A percentile compares a stretch with the other conserved stretches of the same genome.
phyloP scores from a whole-genome alignment of 2,888 invertebrate species.

The Noctua fimbriata region DNA sequence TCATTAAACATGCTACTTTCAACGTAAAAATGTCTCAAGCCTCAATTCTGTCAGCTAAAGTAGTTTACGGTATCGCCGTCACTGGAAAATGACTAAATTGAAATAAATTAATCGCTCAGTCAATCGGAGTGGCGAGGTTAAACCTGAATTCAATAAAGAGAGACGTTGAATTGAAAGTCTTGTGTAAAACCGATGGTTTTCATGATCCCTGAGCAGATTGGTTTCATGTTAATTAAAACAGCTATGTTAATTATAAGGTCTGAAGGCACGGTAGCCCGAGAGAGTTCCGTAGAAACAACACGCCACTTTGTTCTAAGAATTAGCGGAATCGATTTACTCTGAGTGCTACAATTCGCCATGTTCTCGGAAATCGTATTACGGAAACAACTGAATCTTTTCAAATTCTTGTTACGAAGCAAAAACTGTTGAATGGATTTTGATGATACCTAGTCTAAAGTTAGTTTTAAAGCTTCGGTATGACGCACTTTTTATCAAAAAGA shows the following conservation, averaged over 20 bases:
- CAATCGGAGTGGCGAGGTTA: constrained; percentile 29
- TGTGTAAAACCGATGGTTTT: constrained; percentile 48
- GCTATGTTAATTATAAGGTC: constrained; percentile 69
- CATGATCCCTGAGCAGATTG: constrained; percentile 48
- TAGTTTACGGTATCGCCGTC: constrained; percentile 31
- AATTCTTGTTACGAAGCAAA: constrained; percentile 42
- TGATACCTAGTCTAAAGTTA: constrained; percentile 21
- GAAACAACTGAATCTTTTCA: constrained; percentile 56
- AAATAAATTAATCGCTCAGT: constrained; percentile 44
- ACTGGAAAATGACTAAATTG: constrained; percentile 45
- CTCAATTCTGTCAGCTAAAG: constrained; percentile 15
- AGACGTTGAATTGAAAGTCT: constrained; percentile 42
- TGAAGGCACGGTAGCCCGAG: constrained; percentile 57
- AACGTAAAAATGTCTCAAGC: constrained; percentile 20
- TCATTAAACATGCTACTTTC: background rate
- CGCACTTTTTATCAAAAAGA: constrained; percentile 5
- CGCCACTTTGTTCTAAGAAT: constrained; percentile 81
- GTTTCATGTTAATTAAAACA: constrained; percentile 57
- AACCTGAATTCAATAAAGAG: constrained; percentile 42
- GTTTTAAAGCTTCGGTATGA: background rate
- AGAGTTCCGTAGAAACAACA: constrained; percentile 70
- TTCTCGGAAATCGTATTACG: constrained; percentile 71
- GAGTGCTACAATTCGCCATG: constrained; percentile 75
- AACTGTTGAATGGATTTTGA: constrained; percentile 46
- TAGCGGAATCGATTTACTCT: constrained; percentile 80